Evolutionary conservation across 2,797 vertebrate species (phyloP).

Genomic region (Alauda arvensis): DNA sequence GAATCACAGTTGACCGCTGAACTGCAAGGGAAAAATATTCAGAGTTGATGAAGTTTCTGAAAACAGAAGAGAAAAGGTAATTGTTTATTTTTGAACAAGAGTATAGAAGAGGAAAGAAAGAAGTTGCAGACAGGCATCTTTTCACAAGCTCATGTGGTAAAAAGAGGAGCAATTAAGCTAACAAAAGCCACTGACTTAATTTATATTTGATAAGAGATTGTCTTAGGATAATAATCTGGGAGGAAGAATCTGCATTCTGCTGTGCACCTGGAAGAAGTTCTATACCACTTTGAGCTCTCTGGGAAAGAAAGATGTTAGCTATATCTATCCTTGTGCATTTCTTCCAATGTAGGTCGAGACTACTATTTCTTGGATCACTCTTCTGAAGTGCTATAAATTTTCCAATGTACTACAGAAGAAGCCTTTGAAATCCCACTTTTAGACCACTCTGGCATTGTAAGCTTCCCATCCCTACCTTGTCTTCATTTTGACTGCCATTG

Average conservation of each 20-base stretch:
- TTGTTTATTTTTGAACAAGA: not conserved
- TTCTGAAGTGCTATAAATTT: not conserved
- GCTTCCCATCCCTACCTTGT: not conserved
- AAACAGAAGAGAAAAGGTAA: not conserved
- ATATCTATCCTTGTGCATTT: not conserved
- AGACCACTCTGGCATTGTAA: rapidly evolving
- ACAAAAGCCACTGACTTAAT: not conserved
- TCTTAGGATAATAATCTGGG: not conserved
- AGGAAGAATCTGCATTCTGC: not conserved
- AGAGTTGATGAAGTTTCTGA: not conserved
- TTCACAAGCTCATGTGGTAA: not conserved
- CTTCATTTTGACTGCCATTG: not conserved
- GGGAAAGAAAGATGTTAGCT: not conserved
- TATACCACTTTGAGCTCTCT: not conserved
- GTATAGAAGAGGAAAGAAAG: not conserved
- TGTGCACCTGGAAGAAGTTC: not conserved
- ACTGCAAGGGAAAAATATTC: not conserved
- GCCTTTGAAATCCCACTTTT: not conserved
- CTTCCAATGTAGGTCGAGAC: not conserved
- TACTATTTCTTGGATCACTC: not conserved
- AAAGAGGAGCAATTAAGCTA: not conserved
- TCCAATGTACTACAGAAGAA: not conserved
- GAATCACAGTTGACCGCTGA: not conserved
- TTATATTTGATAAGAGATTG: not conserved
- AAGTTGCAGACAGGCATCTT: not conserved